phyloP scores from a whole-genome alignment of 2,888 invertebrate species.

The Aphidius colemani region DNA sequence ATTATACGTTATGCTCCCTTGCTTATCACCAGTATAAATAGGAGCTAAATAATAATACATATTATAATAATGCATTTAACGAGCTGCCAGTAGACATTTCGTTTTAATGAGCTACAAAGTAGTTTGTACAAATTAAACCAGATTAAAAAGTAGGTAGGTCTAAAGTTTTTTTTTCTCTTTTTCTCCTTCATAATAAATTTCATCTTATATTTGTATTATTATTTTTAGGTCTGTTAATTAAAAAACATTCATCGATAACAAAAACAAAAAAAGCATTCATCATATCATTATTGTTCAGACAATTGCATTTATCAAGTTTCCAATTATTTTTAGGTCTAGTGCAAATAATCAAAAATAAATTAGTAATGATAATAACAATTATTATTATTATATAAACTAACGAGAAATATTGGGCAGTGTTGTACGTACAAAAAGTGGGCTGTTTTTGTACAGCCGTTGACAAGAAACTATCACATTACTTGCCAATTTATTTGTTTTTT shows the following conservation, averaged over 20 bases:
- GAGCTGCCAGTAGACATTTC: neutral
- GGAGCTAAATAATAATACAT: neutral
- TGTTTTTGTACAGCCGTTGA: conserved; percentile 20
- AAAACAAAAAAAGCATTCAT: neutral
- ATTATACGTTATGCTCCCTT: no score
- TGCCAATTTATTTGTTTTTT: neutral
- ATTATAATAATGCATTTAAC: conserved; percentile 1
- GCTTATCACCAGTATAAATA: no score
- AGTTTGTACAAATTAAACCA: conserved; percentile 24
- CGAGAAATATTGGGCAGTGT: conserved; percentile 30
- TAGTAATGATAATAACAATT: no score
- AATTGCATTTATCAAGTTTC: conserved; percentile 5
- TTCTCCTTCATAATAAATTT: no score
- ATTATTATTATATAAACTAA: no score
- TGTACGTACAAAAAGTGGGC: conserved; percentile 10
- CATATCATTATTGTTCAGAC: neutral
- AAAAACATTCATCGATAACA: no score
- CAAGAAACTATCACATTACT: conserved; percentile 27
- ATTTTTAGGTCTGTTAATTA: no score
- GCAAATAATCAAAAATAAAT: neutral
- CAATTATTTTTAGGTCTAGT: neutral
- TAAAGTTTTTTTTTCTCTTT: no score
- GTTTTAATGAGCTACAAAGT: conserved; percentile 11
- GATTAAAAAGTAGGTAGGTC: no score
- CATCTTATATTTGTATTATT: no score